These are phyloP conservation scores for Scyliorhinus canicula DNA, from an alignment of 2,797 vertebrate genomes.

Conservation along the genomic window DNA sequence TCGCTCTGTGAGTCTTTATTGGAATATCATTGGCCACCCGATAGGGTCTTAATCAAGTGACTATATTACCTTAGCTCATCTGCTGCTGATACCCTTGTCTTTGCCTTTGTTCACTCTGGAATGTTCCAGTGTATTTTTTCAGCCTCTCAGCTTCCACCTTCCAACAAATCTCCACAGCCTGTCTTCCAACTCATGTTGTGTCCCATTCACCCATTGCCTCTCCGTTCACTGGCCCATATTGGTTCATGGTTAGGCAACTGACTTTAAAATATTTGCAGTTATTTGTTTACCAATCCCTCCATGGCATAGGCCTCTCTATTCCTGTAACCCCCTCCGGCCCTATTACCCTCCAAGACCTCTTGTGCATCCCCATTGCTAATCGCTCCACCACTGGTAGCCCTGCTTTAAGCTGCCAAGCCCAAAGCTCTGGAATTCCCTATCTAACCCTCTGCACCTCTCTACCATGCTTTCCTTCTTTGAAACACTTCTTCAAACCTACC, in stretches of 20 bases:
- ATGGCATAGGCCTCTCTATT: neutral
- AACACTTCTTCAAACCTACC: neutral
- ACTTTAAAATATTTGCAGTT: neutral
- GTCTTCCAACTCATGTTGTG: neutral
- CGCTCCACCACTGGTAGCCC: neutral
- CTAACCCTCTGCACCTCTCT: neutral
- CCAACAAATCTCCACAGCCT: neutral
- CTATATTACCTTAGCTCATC: neutral
- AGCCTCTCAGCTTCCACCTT: neutral
- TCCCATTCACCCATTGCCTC: neutral
- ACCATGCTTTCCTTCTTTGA: neutral
- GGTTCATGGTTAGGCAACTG: neutral
- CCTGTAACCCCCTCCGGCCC: neutral
- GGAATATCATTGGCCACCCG: neutral
- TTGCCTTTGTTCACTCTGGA: neutral
- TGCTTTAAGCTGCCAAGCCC: neutral
- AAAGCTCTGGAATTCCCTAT: neutral
- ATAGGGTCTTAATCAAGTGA: slow-evolving; percentile 9
- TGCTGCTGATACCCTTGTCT: neutral
- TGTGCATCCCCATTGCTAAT: neutral
- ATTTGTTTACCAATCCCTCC: neutral
- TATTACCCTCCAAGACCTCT: neutral
- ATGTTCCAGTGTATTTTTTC: neutral
- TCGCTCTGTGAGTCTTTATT: neutral
- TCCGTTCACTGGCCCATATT: neutral